phyloP scores from a whole-genome alignment of 2,888 invertebrate species.

The Camponotus fellah region DNA sequence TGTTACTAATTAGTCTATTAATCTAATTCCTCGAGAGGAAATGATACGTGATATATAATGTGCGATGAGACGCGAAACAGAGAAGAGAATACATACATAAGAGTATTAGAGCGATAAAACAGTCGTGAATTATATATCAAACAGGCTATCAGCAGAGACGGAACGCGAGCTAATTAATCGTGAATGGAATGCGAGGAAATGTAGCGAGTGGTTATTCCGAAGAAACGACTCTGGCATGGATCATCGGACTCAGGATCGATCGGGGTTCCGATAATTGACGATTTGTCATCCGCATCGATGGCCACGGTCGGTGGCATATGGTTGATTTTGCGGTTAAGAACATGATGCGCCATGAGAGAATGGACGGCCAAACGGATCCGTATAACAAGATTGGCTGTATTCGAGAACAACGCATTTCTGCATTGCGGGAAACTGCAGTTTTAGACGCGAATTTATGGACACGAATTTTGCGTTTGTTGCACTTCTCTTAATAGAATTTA shows the following conservation, averaged over 20 bases:
- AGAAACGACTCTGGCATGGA: slow-evolving; percentile 47
- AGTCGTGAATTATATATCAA: slow-evolving; percentile 36
- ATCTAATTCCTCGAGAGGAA: background rate
- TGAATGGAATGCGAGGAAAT: slow-evolving; percentile 34
- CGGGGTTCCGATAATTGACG: slow-evolving; percentile 42
- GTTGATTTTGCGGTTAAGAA: slow-evolving; percentile 67
- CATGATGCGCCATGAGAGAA: slow-evolving; percentile 36
- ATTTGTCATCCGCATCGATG: slow-evolving; percentile 68
- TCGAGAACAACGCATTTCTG: slow-evolving; percentile 52
- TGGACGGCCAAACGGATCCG: background rate
- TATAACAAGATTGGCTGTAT: slow-evolving; percentile 7
- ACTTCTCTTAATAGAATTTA: background rate
- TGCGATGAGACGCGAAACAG: background rate
- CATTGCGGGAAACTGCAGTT: slow-evolving; percentile 56
- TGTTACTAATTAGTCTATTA: background rate
- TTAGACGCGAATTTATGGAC: background rate
- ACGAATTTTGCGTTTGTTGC: background rate
- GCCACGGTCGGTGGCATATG: background rate
- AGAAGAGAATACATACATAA: slow-evolving; percentile 3
- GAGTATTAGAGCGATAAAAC: slow-evolving; percentile 32
- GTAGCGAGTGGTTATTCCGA: slow-evolving; percentile 41
- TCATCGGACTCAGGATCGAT: slow-evolving; percentile 43
- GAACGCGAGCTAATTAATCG: slow-evolving; percentile 44
- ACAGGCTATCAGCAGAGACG: background rate
- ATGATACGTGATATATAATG: background rate